Conservation (phyloP, 1,140 invertebrate species). For the Macrocentrus cingulum region DNA sequence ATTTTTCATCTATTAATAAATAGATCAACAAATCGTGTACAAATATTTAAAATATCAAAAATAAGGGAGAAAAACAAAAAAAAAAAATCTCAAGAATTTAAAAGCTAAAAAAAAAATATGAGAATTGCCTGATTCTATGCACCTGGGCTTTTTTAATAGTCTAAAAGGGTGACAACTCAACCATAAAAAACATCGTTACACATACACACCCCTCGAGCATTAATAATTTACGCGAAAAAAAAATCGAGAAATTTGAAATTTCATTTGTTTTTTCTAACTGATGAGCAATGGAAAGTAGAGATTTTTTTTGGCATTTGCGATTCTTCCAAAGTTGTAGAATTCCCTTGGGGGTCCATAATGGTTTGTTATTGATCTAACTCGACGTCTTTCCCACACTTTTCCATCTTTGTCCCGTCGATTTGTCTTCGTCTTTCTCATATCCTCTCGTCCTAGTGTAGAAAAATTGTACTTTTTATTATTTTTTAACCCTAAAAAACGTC, state of each 20-base stretch:
- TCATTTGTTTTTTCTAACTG: neutral
- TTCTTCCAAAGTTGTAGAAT: constrained; percentile 25
- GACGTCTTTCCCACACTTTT: constrained; percentile 37
- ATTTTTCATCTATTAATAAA: too few species aligned
- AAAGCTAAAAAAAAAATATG: neutral
- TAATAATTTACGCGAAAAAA: too few species aligned
- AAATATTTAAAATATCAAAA: too few species aligned
- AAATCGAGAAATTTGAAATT: neutral
- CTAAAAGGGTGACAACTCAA: neutral
- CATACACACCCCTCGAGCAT: too few species aligned
- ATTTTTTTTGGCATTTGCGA: constrained; percentile 25
- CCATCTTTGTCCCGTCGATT: constrained; percentile 30
- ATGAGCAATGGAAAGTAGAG: constrained; percentile 5
- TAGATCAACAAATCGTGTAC: too few species aligned
- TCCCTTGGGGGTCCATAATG: constrained; percentile 48
- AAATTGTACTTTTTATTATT: constrained; percentile 8
- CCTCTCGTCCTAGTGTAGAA: too few species aligned
- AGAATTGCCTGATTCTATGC: neutral
- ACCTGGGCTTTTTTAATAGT: neutral
- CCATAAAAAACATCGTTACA: too few species aligned
- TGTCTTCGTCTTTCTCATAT: constrained; percentile 17
- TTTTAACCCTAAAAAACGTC: constrained; percentile 1
- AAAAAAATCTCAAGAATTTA: neutral
- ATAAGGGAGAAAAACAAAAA: neutral
- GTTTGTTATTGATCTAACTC: constrained; percentile 51